Evolutionary conservation across 2,888 invertebrate genomes (phyloP).

Genomic region (Acrocera orbiculus): DNA sequence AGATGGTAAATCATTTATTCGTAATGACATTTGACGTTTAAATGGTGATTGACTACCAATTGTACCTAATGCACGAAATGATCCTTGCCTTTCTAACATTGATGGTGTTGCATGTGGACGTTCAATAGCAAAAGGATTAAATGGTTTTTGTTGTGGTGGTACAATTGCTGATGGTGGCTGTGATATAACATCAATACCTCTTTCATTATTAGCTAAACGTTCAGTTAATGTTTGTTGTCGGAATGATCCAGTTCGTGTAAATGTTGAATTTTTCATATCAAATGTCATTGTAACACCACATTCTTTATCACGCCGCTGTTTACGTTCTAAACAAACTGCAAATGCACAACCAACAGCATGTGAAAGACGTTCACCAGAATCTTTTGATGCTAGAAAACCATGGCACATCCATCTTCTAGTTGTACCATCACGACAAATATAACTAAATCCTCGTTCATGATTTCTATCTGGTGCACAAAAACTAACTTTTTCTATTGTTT

Average conservation of each 20-base stretch:
- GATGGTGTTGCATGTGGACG: slow-evolving; percentile 90
- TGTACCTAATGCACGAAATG: slow-evolving; percentile 79
- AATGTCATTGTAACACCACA: slow-evolving; percentile 87
- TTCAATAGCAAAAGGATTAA: slow-evolving; percentile 87
- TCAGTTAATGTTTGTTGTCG: slow-evolving; percentile 69
- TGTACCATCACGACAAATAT: slow-evolving; percentile 97
- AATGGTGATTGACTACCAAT: slow-evolving; percentile 68
- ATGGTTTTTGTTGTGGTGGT: slow-evolving; percentile 39
- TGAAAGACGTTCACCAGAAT: slow-evolving; percentile 91
- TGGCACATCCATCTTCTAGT: slow-evolving; percentile 99
- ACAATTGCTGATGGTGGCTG: slow-evolving; percentile 27
- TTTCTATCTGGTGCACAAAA: slow-evolving; percentile 99
- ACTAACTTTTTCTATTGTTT: slow-evolving; percentile 99
- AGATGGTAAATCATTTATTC: slow-evolving; percentile 88
- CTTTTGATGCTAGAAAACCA: slow-evolving; percentile 89
- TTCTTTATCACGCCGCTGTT: slow-evolving; percentile 94
- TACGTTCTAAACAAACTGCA: slow-evolving; percentile 92
- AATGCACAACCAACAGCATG: slow-evolving; percentile 99
- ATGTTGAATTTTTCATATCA: slow-evolving; percentile 75
- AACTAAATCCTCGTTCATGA: slow-evolving; percentile 91
- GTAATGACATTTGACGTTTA: slow-evolving; percentile 88
- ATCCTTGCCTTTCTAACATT: slow-evolving; percentile 88
- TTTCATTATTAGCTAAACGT: slow-evolving; percentile 43
- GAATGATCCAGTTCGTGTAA: slow-evolving; percentile 86
- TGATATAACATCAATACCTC: slow-evolving; percentile 19